Base-by-base conservation (phyloP, 2,797 vertebrate genomes). In the Syngnathus rostellatus region DNA sequence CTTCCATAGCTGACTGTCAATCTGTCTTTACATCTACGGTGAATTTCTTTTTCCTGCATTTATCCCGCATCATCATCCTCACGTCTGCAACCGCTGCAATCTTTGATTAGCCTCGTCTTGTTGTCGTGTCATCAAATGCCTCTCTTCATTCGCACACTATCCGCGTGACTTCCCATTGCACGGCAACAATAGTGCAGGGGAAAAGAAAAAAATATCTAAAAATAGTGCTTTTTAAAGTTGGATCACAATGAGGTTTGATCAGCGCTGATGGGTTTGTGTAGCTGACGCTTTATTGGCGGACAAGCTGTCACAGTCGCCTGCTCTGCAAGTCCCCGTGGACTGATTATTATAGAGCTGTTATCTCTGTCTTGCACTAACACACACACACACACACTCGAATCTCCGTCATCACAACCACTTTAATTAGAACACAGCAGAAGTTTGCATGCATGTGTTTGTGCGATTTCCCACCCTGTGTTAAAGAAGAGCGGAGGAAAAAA, bases 271-370 rank as follows among this genome's bases (percentile, higher is more conserved):
- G 64, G 65, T 65, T 54, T 65, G 64, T 75, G 62, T 64, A 39
- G 43, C 68, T 85, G 81, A 83, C 82, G 81, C 77, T 80, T 82
- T 75, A 73, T 72, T 84, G 76, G 73, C 64, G 71, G 83, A 86
- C 83, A 81, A 78, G 74, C 81, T 86, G 84, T 87, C 85, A 85
- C 81, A 76, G 80, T 74, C 79, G 73, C 73, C 71, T 83, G 74
- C 80, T 81, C 80, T 68, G 68, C 77, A 67, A 66, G 77, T 85
- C 85, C 81, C 77, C 72, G 68, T 76, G 72, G 83, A 83, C 81
- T 84, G 81, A 84, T 84, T 85, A 87, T 85, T 83, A 84, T 82
- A 83, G 77, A 84, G 82, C 74, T 71, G 72, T 80, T 85, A 81
- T 83, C 75, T 77, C 72, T 45, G 64, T 74, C 68, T 62, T 57